These are phyloP conservation scores for Dreissena polymorpha DNA, from an alignment of 1,140 invertebrate genomes.

Conservation along the genomic window DNA sequence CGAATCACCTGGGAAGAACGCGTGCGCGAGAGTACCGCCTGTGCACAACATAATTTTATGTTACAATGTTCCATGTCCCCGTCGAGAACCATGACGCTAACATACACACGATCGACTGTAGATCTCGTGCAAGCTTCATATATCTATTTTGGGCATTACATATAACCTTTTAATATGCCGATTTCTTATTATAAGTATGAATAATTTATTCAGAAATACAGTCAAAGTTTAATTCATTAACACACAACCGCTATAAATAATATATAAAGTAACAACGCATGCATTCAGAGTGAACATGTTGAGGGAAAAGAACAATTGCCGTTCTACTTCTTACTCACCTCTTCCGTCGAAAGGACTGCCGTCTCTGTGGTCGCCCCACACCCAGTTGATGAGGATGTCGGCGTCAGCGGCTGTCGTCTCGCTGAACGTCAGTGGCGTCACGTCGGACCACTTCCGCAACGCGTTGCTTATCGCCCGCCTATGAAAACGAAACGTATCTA, in stretches of 20 bases:
- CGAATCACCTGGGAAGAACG: slow-evolving; percentile 79
- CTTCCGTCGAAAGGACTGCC: slow-evolving; percentile 68
- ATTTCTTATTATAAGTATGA: no score
- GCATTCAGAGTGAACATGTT: neutral
- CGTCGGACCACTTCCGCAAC: slow-evolving; percentile 59
- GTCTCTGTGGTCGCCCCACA: slow-evolving; percentile 61
- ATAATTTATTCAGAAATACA: no score
- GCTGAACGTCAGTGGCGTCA: slow-evolving; percentile 48
- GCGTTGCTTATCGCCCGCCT: slow-evolving; percentile 61
- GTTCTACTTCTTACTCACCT: slow-evolving; percentile 50
- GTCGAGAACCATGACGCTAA: no score
- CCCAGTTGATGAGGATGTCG: slow-evolving; percentile 65
- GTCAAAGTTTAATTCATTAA: no score
- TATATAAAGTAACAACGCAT: no score
- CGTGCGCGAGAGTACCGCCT: slow-evolving; percentile 77
- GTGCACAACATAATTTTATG: neutral
- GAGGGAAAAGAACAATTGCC: neutral
- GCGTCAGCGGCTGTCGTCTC: slow-evolving; percentile 46
- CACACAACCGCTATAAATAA: neutral
- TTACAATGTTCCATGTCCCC: no score
- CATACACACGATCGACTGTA: no score
- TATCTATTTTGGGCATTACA: no score
- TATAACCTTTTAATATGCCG: no score
- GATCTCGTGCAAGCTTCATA: no score
- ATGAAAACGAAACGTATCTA: neutral